Percentiles rank a stretch among this genome's conserved stretches.
These are phyloP conservation scores for Tiliqua scincoides DNA, from an alignment of 2,113 vertebrate species.

Conservation along the genomic window DNA sequence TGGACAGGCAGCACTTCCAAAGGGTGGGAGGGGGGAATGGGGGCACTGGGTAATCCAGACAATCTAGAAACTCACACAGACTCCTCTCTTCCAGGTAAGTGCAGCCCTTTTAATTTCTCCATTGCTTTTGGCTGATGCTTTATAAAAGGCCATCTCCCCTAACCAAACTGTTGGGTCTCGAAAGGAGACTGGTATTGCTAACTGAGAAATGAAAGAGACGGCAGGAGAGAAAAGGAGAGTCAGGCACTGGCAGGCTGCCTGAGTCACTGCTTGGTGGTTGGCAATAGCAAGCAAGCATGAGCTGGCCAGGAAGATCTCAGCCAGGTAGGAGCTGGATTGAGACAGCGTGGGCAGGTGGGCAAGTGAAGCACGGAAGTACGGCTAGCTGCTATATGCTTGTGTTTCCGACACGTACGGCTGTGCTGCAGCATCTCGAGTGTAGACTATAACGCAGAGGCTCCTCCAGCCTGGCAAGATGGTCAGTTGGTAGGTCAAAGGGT, in stretches of 20 bases:
- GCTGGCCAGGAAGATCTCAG: conserved; percentile 61
- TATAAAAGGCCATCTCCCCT: conserved; percentile 6
- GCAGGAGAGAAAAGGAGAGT: background rate
- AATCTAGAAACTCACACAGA: conserved; percentile 20
- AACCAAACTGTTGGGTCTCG: background rate
- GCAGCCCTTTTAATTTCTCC: conserved; percentile 29
- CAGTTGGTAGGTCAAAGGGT: conserved; percentile 30
- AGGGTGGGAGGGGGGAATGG: background rate
- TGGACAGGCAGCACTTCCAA: background rate
- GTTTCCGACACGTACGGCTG: conserved; percentile 76
- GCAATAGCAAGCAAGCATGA: conserved; percentile 59
- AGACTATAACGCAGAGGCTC: conserved; percentile 63
- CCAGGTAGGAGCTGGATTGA: conserved; percentile 42
- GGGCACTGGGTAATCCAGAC: conserved; percentile 13
- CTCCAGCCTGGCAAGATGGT: conserved; percentile 55
- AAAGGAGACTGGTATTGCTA: conserved; percentile 48
- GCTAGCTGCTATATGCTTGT: conserved; percentile 64
- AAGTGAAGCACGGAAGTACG: conserved; percentile 69
- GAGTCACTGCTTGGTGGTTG: conserved; percentile 48
- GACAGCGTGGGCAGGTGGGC: conserved; percentile 50
- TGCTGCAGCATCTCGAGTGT: conserved; percentile 76
- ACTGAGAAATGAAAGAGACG: conserved; percentile 23
- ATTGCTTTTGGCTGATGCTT: background rate
- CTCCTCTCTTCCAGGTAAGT: conserved; percentile 23
- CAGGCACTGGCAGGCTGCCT: conserved; percentile 63